phyloP scores from a whole-genome alignment of 2,888 invertebrate genomes.

The Drosophila robusta region DNA sequence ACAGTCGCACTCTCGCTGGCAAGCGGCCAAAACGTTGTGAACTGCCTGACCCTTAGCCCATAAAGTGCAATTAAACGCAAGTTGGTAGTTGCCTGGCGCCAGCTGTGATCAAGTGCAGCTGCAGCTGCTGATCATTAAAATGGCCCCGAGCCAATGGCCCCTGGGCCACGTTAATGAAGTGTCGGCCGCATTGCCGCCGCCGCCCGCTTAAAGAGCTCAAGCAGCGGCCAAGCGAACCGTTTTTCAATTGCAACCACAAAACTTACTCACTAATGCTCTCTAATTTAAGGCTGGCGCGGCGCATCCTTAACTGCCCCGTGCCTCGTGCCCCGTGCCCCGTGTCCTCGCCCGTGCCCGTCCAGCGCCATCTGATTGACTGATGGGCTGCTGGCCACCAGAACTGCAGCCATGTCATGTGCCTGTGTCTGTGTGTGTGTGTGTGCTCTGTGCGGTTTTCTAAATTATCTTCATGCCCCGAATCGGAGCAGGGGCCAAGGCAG shows the following conservation, averaged over 20 bases:
- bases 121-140: conserved; percentile 46
- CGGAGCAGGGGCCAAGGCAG: conserved; percentile 2
- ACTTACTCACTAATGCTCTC: conserved; percentile 56
- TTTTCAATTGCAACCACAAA: conserved; percentile 51
- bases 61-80: conserved; percentile 56
- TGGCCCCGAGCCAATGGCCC: conserved; percentile 36
- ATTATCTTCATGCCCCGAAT: conserved; percentile 56
- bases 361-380: conserved; percentile 41
- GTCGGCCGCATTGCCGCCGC: conserved; percentile 35
- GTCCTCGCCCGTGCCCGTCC: background rate
- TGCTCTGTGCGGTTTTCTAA: conserved; percentile 54
- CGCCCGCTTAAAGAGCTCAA: conserved; percentile 35
- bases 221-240: conserved; percentile 10
- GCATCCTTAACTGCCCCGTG: background rate
- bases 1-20: conserved; percentile 48
- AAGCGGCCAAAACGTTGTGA: conserved; percentile 45
- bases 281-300: conserved; percentile 46
- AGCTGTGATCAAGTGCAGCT: conserved; percentile 49
- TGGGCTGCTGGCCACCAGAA: conserved; percentile 34
- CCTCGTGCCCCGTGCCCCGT: too few relatives aligned
- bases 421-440: conserved; percentile 16
- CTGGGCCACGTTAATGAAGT: conserved; percentile 64
- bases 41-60: conserved; percentile 4
- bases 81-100: conserved; percentile 32
- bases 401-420: conserved; percentile 18